These are phyloP conservation scores for Andrena bucephala DNA, from an alignment of 2,888 invertebrate species.

Conservation along the genomic window DNA sequence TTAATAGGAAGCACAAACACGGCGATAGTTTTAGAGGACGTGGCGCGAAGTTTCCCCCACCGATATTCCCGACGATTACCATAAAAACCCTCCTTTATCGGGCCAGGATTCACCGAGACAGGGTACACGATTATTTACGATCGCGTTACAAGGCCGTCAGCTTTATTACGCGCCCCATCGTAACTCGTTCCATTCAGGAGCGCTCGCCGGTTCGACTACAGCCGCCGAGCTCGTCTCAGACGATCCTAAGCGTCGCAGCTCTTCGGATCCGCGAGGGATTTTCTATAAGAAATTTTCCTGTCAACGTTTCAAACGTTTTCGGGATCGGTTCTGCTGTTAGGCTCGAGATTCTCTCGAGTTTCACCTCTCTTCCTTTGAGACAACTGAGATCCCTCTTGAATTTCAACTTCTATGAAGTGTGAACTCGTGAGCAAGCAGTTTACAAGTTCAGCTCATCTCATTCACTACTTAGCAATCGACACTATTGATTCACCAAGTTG, in stretches of 20 bases:
- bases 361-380: no score
- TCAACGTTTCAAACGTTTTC: neutral
- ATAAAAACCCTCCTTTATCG: slow-evolving; percentile 8
- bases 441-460: no score
- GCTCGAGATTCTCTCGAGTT: neutral
- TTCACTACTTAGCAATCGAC: no score
- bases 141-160: slow-evolving; percentile 28
- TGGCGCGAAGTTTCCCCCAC: neutral
- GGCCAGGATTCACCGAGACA: slow-evolving; percentile 7
- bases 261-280: neutral
- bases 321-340: neutral
- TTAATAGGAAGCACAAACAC: neutral
- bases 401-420: no score
- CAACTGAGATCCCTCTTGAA: no score
- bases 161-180: slow-evolving; percentile 20
- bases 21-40: slow-evolving; percentile 2
- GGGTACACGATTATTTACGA: slow-evolving; percentile 28
- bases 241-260: neutral
- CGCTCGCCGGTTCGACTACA: slow-evolving; percentile 6
- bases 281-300: slow-evolving; percentile 21
- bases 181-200: slow-evolving; percentile 23
- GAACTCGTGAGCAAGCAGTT: no score
- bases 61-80: slow-evolving; percentile 25
- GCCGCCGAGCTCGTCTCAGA: slow-evolving; percentile 7
- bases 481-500: no score